Base-by-base conservation (phyloP, 2,888 invertebrate genomes). In the Patella caerulea region DNA sequence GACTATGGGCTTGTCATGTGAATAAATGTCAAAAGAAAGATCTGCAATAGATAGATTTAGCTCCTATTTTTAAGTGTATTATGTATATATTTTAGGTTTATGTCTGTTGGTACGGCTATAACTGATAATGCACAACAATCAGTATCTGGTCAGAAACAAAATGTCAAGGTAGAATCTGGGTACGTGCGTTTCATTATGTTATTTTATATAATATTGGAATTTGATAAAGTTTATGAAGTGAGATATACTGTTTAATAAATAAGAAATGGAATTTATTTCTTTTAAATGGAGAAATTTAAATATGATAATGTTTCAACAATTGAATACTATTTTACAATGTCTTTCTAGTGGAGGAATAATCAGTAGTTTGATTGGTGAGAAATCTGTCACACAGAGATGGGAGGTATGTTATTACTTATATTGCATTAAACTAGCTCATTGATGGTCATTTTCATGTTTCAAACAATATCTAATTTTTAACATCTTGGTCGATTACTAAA, bases 371-470 rank as follows among this genome's bases (percentile, higher is more conserved):
- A 98, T 98, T 84, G 98, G 98, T 0, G 98, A 98, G 92, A 98
- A 98, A 7, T 98, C 97, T 65, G 99, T 99, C 76, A 99, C 99
- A 34, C 99, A 99, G 91, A 94, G 98, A 88, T 99, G 98, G 99
- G 97, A 91, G 88, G 91, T 90, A 84, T 84, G 84, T 76, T 9
- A 45, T 45, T 11, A 52, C 2, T 65, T 56, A 19, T 24, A 17
- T 15, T 15, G 3, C 2, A 34, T 72, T 55, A 2, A 17, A n/a
- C 19, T n/a, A n/a, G n/a, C n/a, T 19, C 14, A 53, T 5, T 45
- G 9, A 45, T 45, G 7, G 1, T 45, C 45, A 45, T 45, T 45
- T 45, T 1, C 9, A 45, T 45, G 4, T 45, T 34, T 45, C 45
- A 0, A 9, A 45, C 45, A 9, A 45, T 45, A 45, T 45, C 9